These are phyloP conservation scores for Garrulus glandarius DNA, from an alignment of 2,797 vertebrate species.

Conservation along the genomic window DNA sequence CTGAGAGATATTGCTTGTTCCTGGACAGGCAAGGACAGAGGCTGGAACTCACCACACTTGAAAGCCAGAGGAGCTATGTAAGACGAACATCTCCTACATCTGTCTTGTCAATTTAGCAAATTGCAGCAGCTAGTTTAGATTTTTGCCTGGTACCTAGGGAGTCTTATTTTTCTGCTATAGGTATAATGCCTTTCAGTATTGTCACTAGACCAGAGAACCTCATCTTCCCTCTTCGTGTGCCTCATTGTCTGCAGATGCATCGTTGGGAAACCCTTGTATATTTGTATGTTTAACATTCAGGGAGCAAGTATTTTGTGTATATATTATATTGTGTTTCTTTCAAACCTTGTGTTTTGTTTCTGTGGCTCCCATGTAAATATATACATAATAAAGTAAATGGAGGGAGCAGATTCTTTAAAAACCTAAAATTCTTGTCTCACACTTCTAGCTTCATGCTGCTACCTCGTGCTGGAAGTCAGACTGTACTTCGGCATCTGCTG, in stretches of 20 bases:
- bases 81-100: background rate
- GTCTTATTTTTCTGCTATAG: background rate
- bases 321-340: background rate
- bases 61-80: background rate
- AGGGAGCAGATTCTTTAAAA: background rate
- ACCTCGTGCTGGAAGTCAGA: background rate
- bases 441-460: background rate
- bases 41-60: background rate
- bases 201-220: background rate
- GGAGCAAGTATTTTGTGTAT: background rate
- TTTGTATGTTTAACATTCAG: background rate
- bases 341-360: background rate
- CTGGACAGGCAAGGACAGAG: background rate
- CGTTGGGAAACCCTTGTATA: rapidly evolving
- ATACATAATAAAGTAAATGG: background rate
- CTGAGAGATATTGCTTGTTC: background rate
- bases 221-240: background rate
- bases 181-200: background rate
- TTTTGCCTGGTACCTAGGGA: background rate
- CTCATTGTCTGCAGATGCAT: background rate
- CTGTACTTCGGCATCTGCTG: background rate
- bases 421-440: background rate
- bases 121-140: background rate
- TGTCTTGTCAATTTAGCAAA: background rate
- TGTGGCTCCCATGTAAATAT: background rate